Conservation (phyloP, 2,888 invertebrate genomes). For the Crossocerus cetratus region DNA sequence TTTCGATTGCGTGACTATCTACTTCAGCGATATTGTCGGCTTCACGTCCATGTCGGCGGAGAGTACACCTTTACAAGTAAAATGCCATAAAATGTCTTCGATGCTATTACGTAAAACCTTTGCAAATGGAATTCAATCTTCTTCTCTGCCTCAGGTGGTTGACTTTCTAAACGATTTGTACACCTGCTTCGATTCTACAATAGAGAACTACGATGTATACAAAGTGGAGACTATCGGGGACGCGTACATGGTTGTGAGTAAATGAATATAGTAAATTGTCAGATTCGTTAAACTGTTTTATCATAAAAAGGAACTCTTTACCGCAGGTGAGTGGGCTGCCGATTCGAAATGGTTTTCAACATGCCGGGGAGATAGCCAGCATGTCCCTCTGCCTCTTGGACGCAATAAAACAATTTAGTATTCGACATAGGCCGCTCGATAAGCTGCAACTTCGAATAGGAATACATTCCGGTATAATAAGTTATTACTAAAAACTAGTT, state of each 20-base stretch:
- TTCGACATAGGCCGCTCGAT: slow-evolving; percentile 91
- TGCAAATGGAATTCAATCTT: slow-evolving; percentile 7
- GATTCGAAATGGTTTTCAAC: slow-evolving; percentile 90
- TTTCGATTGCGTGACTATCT: slow-evolving; percentile 94
- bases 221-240: slow-evolving; percentile 96
- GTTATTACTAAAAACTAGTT: neutral
- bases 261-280: neutral
- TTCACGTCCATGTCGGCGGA: slow-evolving; percentile 95
- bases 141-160: slow-evolving; percentile 86
- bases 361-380: slow-evolving; percentile 95
- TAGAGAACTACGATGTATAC: slow-evolving; percentile 94
- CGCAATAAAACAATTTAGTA: slow-evolving; percentile 90
- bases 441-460: slow-evolving; percentile 92
- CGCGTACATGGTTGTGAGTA: slow-evolving; percentile 92
- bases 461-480: slow-evolving; percentile 86
- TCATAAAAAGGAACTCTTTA: neutral
- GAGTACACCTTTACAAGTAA: slow-evolving; percentile 90
- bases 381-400: slow-evolving; percentile 93
- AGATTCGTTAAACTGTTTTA: neutral
- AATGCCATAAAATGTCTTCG: too few relatives aligned
- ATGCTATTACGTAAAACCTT: neutral
- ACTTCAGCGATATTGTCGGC: slow-evolving; percentile 96
- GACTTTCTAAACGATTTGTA: slow-evolving; percentile 96
- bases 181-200: slow-evolving; percentile 95
- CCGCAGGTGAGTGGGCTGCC: slow-evolving; percentile 90